A percentile compares a stretch with the other conserved stretches of the same genome.
Evolutionary conservation across 1,140 invertebrate genomes (phyloP).

Genomic region (Tenebrio molitor): DNA sequence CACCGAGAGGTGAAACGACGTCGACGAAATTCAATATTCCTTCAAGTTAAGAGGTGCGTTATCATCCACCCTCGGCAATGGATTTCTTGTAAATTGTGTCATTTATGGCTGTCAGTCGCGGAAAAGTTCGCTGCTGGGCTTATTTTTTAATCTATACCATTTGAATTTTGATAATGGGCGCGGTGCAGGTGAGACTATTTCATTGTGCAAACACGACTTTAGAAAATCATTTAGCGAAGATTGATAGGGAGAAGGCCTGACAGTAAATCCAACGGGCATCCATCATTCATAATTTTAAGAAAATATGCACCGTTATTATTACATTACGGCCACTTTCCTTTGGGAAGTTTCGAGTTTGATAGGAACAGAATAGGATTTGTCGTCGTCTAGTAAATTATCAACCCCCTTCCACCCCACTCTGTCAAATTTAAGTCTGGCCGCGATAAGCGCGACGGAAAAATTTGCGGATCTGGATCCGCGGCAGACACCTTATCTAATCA

Average conservation of each 20-base stretch:
- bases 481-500: slow-evolving; percentile 15
- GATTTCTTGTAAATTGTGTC: not conserved
- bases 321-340: slow-evolving; percentile 3
- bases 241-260: slow-evolving; percentile 23
- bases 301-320: slow-evolving; percentile 28
- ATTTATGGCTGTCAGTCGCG: not conserved
- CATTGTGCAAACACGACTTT: slow-evolving; percentile 14
- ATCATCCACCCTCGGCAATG: not conserved
- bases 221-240: slow-evolving; percentile 26
- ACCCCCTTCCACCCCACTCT: not conserved
- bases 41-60: slow-evolving; percentile 4
- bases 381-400: not conserved
- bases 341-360: slow-evolving; percentile 7
- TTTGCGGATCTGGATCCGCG: not conserved
- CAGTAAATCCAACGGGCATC: slow-evolving; percentile 29
- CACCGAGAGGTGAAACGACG: not conserved
- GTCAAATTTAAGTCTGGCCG: not conserved
- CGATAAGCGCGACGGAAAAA: too few relatives aligned
- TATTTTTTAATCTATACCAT: too few relatives aligned
- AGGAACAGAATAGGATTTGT: slow-evolving; percentile 4
- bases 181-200: slow-evolving; percentile 7
- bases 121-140: too few relatives aligned
- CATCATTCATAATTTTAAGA: slow-evolving; percentile 25
- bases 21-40: not conserved
- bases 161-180: too few relatives aligned